These are phyloP conservation scores for Nettapus auritus DNA, from an alignment of 2,113 vertebrate genomes.

Conservation along the genomic window DNA sequence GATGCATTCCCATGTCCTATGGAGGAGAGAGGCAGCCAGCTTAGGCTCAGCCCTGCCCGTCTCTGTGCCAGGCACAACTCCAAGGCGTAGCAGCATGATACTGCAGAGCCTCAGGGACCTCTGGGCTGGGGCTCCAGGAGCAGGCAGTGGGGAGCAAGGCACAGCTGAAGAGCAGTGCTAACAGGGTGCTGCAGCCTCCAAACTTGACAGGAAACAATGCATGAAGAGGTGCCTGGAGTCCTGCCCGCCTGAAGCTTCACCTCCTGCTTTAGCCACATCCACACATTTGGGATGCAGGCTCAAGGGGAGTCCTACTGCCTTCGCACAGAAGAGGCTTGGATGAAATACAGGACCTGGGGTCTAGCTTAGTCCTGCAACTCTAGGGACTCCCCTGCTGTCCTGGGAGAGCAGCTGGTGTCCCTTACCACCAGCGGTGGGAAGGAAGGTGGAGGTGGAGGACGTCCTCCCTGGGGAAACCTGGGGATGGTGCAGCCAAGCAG, in stretches of 20 bases:
- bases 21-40: neutral
- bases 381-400: neutral
- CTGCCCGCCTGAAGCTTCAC: neutral
- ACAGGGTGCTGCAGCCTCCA: neutral
- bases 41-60: neutral
- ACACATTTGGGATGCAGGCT: neutral
- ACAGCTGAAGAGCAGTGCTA: neutral
- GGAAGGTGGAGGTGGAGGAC: neutral
- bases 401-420: neutral
- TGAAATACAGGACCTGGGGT: neutral
- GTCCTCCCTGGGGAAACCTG: neutral
- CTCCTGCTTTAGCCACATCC: neutral
- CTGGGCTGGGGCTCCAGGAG: neutral
- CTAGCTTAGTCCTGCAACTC: neutral
- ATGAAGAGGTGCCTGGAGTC: neutral
- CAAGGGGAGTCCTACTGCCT: neutral
- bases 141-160: neutral
- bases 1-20: neutral
- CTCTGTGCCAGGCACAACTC: neutral
- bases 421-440: accelerated
- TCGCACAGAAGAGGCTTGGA: neutral
- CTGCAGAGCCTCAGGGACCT: no score
- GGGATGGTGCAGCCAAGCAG: neutral
- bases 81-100: neutral
- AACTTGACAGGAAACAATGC: neutral